Evolutionary conservation across 2,888 invertebrate genomes (phyloP), one percentile per base, ranked within the genome.

Genomic region (Heliothis peltigera): DNA sequence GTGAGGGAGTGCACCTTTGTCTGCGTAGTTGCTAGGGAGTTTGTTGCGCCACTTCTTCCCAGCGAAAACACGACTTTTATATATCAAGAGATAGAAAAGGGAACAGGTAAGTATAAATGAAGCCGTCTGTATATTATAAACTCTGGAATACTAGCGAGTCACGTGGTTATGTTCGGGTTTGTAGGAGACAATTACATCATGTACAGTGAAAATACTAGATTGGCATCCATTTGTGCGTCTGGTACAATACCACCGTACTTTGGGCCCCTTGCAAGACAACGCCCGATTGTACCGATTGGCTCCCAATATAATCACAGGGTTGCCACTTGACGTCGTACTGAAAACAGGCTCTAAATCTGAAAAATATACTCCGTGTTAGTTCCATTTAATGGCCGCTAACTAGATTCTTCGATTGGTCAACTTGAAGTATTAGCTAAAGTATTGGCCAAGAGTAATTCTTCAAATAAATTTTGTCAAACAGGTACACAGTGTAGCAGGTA

Each of bases 201-300:
- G 17, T n/a, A 75, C 6, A n/a, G 72, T 75, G 12, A 53, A 15
- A 1, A 72, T 59, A 12, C 47, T 44, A 0, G 69, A 65, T 8
- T 73, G 35, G 1, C 69, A 69, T 0, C 73, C 66, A 2, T 0
- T 1, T 3, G 58, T 43, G 15, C 46, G 42, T 7, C 52, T 15
- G 15, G 48, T 69, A 49, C 72, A 72, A 15, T 46, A 55, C 75
- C 72, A 72, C 10, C 75, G 44, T 8, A 58, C 64, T 59, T 59
- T 72, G 4, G 56, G 17, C 6, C 64, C 75, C 35, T 39, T 75
- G 7, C 51, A 53, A 15, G 19, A n/a, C 18, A 62, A 22, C n/a
- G 60, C 49, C 0, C 51, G 59, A 7, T 73, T 70, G 19, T 64
- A 73, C 8, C 73, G 53, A 58, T 73, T 64, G 4, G 25, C 19